Percentiles rank a stretch among this genome's conserved stretches.
Evolutionary conservation across 2,113 vertebrate genomes (phyloP).

Genomic region (Trinectes maculatus): DNA sequence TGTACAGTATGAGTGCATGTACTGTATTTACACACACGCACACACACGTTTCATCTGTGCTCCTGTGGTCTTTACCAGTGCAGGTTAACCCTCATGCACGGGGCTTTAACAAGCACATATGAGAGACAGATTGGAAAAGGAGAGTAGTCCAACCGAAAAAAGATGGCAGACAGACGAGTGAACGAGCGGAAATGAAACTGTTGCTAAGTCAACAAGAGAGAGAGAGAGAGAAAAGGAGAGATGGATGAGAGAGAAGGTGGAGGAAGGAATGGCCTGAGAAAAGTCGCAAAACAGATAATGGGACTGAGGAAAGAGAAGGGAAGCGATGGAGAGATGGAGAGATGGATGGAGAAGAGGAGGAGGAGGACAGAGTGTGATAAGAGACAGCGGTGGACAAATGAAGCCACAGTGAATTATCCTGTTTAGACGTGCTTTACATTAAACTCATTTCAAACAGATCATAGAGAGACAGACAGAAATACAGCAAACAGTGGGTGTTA

Average conservation of each 20-base stretch:
- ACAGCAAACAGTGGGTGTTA: no score
- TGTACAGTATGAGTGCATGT: constrained; percentile 15
- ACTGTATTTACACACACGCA: constrained; percentile 19
- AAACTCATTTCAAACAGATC: background rate
- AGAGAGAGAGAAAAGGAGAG: background rate
- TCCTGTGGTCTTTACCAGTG: constrained; percentile 42
- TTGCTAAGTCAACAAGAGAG: constrained; percentile 59
- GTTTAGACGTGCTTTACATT: background rate
- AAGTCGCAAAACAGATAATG: constrained; percentile 64
- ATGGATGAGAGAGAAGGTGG: background rate
- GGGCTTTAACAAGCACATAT: constrained; percentile 36
- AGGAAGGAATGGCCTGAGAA: constrained; percentile 57
- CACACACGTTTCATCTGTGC: no score
- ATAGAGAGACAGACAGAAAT: no score
- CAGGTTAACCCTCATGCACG: constrained; percentile 48
- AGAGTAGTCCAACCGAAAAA: constrained; percentile 32
- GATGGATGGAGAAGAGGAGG: constrained; percentile 34
- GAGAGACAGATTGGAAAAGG: constrained; percentile 53
- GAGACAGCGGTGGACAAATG: constrained; percentile 1
- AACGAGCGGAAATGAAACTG: constrained; percentile 66
- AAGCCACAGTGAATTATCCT: background rate
- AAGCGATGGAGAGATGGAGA: constrained; percentile 31
- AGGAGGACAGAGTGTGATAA: constrained; percentile 21
- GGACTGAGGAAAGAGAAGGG: constrained; percentile 52
- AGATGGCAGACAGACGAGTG: constrained; percentile 40